Conservation (phyloP, 2,797 vertebrate species). For the Gobio occitaniae region DNA sequence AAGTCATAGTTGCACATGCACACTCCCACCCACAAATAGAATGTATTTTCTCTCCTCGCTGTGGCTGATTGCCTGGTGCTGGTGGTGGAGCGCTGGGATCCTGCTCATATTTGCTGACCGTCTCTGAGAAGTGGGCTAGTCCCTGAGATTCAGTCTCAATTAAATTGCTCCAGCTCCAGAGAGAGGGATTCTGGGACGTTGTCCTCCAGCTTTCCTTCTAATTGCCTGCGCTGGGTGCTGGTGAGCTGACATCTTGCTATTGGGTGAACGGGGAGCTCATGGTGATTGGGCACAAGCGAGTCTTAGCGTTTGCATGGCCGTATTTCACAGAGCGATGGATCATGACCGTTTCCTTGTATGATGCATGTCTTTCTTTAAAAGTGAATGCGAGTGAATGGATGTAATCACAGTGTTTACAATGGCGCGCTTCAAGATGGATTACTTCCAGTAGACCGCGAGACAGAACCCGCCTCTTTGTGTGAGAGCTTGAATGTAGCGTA, state of each 20-base stretch:
- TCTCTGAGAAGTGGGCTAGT: conserved; percentile 44
- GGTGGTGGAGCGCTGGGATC: conserved; percentile 30
- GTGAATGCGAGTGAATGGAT: conserved; percentile 25
- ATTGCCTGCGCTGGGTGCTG: conserved; percentile 55
- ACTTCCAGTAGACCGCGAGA: conserved; percentile 40
- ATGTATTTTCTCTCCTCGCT: not conserved
- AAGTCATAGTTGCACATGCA: not conserved
- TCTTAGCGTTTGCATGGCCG: not conserved
- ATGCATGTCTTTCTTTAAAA: conserved; percentile 47
- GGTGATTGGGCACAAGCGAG: conserved; percentile 15
- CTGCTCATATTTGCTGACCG: conserved; percentile 14
- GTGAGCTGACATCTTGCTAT: conserved; percentile 49
- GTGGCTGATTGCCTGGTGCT: conserved; percentile 32
- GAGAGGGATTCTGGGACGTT: conserved; percentile 48
- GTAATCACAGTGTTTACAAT: conserved; percentile 51
- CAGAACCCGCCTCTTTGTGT: conserved; percentile 40
- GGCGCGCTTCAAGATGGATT: conserved; percentile 44
- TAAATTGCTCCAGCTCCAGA: conserved; percentile 48
- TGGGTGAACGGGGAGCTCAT: conserved; percentile 7
- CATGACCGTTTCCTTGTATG: conserved; percentile 32
- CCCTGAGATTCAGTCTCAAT: conserved; percentile 59
- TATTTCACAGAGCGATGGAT: conserved; percentile 1
- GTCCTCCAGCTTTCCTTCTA: conserved; percentile 53
- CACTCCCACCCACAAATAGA: not conserved
- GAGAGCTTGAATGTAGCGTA: conserved; percentile 28